Percentiles rank a stretch among this genome's conserved stretches.
Conservation (phyloP, 2,113 vertebrate genomes). For the Cyphotilapia sp. region DNA sequence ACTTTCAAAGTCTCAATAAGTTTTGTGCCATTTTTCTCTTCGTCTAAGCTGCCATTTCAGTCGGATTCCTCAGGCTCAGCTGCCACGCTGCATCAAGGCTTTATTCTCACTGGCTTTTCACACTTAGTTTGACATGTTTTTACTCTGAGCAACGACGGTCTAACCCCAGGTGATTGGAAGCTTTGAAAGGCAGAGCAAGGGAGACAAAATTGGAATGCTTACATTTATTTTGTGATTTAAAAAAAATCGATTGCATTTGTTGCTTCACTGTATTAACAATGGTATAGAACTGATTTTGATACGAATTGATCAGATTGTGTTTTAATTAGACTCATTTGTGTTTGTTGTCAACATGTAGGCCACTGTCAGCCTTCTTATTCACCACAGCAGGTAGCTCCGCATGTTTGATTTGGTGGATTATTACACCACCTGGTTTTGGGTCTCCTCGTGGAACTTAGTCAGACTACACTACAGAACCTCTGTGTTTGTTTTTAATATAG, state of each 20-base stretch:
- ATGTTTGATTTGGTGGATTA: not conserved
- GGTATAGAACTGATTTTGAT: not conserved
- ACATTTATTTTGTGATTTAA: not conserved
- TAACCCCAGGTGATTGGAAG: not conserved
- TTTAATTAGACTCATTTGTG: not conserved
- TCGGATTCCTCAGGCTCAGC: not conserved
- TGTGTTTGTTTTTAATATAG: not conserved
- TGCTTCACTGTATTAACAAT: not conserved
- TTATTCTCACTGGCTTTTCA: conserved; percentile 10
- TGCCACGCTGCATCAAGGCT: not conserved
- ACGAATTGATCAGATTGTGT: not conserved
- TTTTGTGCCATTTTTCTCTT: conserved; percentile 42
- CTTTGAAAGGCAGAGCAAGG: not conserved
- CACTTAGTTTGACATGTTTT: conserved; percentile 14
- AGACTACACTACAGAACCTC: not conserved
- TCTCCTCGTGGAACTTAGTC: not conserved
- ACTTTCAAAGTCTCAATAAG: conserved; percentile 7
- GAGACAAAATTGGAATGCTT: not conserved
- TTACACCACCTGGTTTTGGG: not conserved
- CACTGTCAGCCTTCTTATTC: not conserved
- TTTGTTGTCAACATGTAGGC: not conserved
- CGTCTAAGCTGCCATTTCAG: conserved; percentile 40
- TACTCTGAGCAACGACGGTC: not conserved
- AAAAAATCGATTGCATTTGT: not conserved
- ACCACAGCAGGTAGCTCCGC: not conserved